Evolutionary conservation across 2,888 invertebrate genomes (phyloP).

Genomic region (Hypselothyrea guttata): DNA sequence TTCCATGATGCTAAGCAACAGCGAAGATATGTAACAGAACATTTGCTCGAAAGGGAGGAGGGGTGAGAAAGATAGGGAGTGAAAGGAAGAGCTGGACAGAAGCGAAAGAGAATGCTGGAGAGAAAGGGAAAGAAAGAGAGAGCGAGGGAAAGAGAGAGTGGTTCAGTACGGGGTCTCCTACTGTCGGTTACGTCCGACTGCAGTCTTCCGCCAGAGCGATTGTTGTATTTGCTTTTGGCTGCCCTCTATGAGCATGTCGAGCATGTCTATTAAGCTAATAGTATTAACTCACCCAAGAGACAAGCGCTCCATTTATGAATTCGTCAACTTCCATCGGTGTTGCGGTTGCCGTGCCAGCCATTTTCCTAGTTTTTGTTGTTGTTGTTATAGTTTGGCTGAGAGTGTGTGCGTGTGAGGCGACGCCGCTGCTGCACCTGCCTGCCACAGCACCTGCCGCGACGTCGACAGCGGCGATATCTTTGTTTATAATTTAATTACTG

Average conservation of each 20-base stretch:
- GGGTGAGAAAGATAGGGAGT: too few relatives aligned
- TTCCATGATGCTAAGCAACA: too few relatives aligned
- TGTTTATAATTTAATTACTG: slow-evolving; percentile 48
- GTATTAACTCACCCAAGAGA: slow-evolving; percentile 92
- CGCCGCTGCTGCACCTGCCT: slow-evolving; percentile 57
- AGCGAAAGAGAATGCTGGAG: too few relatives aligned
- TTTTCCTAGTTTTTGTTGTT: slow-evolving; percentile 49
- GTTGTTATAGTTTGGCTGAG: slow-evolving; percentile 23
- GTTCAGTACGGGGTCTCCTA: too few relatives aligned
- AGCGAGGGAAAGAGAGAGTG: too few relatives aligned
- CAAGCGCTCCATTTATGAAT: slow-evolving; percentile 91
- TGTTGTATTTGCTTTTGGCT: not conserved
- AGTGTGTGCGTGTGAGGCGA: slow-evolving; percentile 31
- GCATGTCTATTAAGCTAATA: slow-evolving; percentile 57
- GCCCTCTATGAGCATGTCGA: slow-evolving; percentile 52
- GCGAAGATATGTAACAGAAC: too few relatives aligned
- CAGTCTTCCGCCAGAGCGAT: too few relatives aligned
- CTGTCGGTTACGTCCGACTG: too few relatives aligned
- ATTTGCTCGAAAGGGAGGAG: too few relatives aligned
- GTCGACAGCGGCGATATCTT: slow-evolving; percentile 46
- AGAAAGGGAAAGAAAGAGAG: too few relatives aligned
- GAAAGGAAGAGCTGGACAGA: too few relatives aligned
- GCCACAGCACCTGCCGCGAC: slow-evolving; percentile 31
- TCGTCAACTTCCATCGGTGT: slow-evolving; percentile 89
- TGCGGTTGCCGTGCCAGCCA: slow-evolving; percentile 77